Conservation (phyloP, 2,888 invertebrate species). For the Dryococelus australis region DNA sequence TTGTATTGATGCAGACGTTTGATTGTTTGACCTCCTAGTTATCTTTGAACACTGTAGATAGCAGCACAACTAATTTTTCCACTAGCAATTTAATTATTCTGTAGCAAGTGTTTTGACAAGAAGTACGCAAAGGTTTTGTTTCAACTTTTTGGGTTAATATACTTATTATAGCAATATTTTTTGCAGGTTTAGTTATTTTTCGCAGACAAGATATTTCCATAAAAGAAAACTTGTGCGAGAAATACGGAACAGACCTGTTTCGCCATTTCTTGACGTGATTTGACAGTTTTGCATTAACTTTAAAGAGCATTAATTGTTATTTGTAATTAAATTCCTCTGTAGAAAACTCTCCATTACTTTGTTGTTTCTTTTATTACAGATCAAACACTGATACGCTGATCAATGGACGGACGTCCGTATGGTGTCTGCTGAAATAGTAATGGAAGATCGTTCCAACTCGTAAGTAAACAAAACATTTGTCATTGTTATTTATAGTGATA, state of each 20-base stretch:
- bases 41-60: neutral
- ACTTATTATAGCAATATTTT: neutral
- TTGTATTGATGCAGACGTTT: too few species aligned
- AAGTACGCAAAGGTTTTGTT: neutral
- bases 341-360: too few species aligned
- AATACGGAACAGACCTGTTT: neutral
- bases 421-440: conserved; percentile 46
- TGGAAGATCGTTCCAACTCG: conserved; percentile 43
- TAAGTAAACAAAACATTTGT: conserved; percentile 34
- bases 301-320: too few species aligned
- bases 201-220: neutral
- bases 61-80: neutral
- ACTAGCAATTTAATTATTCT: neutral
- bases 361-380: conserved; percentile 16
- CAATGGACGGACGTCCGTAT: conserved; percentile 44
- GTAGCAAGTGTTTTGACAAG: neutral
- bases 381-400: conserved; percentile 35
- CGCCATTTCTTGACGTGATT: neutral
- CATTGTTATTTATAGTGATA: too few species aligned
- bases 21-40: neutral
- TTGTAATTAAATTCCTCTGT: too few species aligned
- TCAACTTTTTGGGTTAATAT: neutral
- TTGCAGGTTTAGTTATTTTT: neutral
- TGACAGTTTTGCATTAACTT: neutral
- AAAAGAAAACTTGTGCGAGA: neutral